These are phyloP conservation scores for Labeo calbasu DNA, from an alignment of 2,797 vertebrate genomes.

Conservation along the genomic window DNA sequence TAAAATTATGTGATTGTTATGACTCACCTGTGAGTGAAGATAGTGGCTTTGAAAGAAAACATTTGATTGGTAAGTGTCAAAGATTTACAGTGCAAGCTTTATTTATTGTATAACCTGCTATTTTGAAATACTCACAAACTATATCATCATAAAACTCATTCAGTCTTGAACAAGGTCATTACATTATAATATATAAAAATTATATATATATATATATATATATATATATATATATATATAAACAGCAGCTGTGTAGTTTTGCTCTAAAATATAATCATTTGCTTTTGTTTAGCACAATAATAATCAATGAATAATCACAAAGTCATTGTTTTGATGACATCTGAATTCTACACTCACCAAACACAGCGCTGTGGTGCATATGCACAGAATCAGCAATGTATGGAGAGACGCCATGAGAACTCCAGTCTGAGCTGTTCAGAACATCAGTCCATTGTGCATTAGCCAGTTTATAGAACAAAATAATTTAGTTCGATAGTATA, in stretches of 20 bases:
- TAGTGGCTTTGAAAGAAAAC: slow-evolving; percentile 33
- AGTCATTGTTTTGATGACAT: background rate
- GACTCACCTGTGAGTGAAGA: slow-evolving; percentile 31
- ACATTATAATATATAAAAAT: background rate
- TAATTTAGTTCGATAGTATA: slow-evolving; percentile 18
- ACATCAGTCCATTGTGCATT: background rate
- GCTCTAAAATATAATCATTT: background rate
- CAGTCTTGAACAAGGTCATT: background rate
- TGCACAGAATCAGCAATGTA: slow-evolving; percentile 56
- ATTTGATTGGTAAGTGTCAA: background rate
- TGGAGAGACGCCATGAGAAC: slow-evolving; percentile 56
- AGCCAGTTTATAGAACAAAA: background rate
- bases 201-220: too few relatives aligned
- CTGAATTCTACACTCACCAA: slow-evolving; percentile 58
- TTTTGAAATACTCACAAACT: background rate
- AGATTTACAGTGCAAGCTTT: background rate
- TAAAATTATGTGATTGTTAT: too few relatives aligned
- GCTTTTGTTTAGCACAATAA: background rate
- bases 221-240: too few relatives aligned
- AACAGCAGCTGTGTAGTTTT: background rate
- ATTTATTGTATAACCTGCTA: too few relatives aligned
- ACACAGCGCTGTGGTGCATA: slow-evolving; percentile 49
- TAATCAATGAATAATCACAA: background rate
- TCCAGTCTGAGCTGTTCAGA: background rate
- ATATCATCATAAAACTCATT: background rate